phyloP scores from a whole-genome alignment of 23 tunicate species.

The Halocynthia aurantium region DNA sequence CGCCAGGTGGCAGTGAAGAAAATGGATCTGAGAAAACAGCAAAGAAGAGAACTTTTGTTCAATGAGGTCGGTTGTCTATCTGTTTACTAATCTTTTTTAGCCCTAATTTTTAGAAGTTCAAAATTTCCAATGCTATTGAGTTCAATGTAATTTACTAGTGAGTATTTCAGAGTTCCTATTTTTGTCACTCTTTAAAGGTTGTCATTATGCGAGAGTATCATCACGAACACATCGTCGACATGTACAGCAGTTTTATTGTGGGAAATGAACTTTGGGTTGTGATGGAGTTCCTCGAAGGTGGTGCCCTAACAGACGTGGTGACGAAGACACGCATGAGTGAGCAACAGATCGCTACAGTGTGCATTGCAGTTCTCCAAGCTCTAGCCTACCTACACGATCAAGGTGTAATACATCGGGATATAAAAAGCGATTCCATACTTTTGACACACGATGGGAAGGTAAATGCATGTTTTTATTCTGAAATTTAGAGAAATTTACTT shows the following conservation, averaged over 20 bases:
- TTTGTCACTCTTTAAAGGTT: slow-evolving; percentile 32
- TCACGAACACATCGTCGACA: slow-evolving; percentile 92
- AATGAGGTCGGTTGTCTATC: slow-evolving; percentile 68
- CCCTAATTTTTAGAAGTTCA: not conserved
- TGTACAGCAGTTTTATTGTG: slow-evolving; percentile 91
- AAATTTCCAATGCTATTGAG: not conserved
- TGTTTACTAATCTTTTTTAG: not conserved
- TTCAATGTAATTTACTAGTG: not conserved
- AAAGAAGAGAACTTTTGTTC: slow-evolving; percentile 84
- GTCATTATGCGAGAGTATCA: slow-evolving; percentile 97
- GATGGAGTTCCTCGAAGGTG: slow-evolving; percentile 96
- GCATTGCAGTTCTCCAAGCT: slow-evolving; percentile 80
- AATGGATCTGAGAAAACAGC: slow-evolving; percentile 86
- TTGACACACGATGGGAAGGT: slow-evolving; percentile 71
- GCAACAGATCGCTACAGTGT: slow-evolving; percentile 95
- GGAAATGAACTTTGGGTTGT: slow-evolving; percentile 99
- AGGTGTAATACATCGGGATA: slow-evolving; percentile 95
- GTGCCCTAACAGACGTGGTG: slow-evolving; percentile 91
- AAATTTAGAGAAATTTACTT: not conserved
- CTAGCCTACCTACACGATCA: slow-evolving; percentile 76
- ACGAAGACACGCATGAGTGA: slow-evolving; percentile 85
- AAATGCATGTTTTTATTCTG: not conserved
- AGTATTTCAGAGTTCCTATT: not conserved
- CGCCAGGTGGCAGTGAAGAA: slow-evolving; percentile 94
- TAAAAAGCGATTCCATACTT: slow-evolving; percentile 94